phyloP scores from a whole-genome alignment of 2,113 vertebrate species.

The Amphiprion ocellaris region DNA sequence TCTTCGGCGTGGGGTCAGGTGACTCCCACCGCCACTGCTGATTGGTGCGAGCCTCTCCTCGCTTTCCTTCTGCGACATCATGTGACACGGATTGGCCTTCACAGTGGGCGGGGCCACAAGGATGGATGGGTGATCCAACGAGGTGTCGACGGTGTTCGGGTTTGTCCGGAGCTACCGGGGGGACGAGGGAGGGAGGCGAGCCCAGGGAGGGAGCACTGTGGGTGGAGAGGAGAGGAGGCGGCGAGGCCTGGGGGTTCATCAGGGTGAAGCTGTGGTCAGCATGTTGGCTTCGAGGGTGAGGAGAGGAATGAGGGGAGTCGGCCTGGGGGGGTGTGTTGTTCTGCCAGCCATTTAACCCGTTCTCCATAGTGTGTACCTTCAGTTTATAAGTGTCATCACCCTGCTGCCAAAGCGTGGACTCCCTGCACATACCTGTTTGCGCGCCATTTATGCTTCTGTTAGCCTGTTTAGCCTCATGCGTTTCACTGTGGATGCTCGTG shows the following conservation, averaged over 20 bases:
- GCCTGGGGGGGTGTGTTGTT: accelerated
- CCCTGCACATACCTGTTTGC: not conserved
- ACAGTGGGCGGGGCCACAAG: not conserved
- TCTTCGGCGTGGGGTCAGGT: constrained; percentile 86
- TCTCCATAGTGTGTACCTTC: not conserved
- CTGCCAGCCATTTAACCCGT: not conserved
- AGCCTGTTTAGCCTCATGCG: constrained; percentile 54
- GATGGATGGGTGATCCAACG: not conserved
- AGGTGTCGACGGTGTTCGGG: not conserved
- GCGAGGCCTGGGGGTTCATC: not conserved
- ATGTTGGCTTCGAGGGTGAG: not conserved
- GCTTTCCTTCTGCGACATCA: no score
- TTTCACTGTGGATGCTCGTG: constrained; percentile 77
- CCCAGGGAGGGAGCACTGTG: not conserved
- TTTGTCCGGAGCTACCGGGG: not conserved
- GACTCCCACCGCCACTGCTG: constrained; percentile 71
- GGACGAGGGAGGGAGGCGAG: not conserved
- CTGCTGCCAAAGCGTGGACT: not conserved
- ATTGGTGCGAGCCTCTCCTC: constrained; percentile 38
- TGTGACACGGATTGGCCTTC: no score
- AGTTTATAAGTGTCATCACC: not conserved
- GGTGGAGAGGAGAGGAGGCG: not conserved
- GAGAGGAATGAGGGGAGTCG: constrained; percentile 2
- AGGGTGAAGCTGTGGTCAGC: not conserved
- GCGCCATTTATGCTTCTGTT: not conserved